Percentiles rank a stretch among this genome's conserved stretches.
These are phyloP conservation scores for Euphysa ruthae DNA, from an alignment of 30 jellyfish, hydroid and myxozoan genomes.

Conservation along the genomic window DNA sequence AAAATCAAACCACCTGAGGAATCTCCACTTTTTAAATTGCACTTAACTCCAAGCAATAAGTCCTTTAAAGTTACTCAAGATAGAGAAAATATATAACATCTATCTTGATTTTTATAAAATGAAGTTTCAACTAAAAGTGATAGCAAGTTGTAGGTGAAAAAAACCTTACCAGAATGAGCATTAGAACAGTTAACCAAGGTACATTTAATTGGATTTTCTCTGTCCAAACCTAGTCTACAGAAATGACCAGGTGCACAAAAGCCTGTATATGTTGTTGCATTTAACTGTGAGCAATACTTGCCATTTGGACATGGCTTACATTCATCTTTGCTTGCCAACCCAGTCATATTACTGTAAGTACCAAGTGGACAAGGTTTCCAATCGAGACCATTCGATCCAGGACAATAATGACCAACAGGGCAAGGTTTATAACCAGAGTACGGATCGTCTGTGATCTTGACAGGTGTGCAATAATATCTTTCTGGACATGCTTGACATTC, in stretches of 20 bases:
- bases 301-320: constrained; percentile 85
- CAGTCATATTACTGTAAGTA: constrained; percentile 80
- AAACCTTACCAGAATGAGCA: constrained; percentile 31
- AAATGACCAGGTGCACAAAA: constrained; percentile 79
- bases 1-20: no score
- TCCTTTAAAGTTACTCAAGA: not conserved
- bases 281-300: constrained; percentile 54
- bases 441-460: constrained; percentile 64
- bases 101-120: no score
- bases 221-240: constrained; percentile 78
- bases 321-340: constrained; percentile 49
- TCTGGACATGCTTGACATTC: constrained; percentile 70
- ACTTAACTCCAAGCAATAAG: not conserved
- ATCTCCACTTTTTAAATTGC: no score
- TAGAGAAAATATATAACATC: not conserved
- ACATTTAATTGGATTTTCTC: constrained; percentile 53
- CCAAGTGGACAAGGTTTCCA: constrained; percentile 98
- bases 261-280: constrained; percentile 65
- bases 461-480: constrained; percentile 86
- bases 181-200: constrained; percentile 2
- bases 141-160: not conserved
- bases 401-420: constrained; percentile 91
- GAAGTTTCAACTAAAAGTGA: no score
- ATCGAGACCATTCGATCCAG: constrained; percentile 65
- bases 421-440: constrained; percentile 77